Percentiles rank a stretch among this genome's conserved stretches.
phyloP scores from a whole-genome alignment of 2,797 vertebrate genomes.

The Anableps anableps region DNA sequence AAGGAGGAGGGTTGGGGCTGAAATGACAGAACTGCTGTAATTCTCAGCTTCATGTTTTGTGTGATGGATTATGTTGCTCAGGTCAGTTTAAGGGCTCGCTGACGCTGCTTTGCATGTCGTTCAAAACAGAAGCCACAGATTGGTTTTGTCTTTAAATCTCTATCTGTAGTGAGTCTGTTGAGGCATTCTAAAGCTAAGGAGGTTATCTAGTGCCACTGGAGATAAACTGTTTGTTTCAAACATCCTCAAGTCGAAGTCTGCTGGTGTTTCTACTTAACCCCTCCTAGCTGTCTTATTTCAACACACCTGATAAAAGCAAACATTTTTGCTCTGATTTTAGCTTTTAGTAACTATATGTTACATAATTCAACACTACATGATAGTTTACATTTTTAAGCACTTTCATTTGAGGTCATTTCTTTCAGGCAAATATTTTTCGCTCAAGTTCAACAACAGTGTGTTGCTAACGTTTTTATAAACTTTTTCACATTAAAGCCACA shows the following conservation, averaged over 20 bases:
- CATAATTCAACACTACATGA: not conserved
- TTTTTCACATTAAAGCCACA: not conserved
- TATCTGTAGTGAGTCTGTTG: constrained; percentile 1
- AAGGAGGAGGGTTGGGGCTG: not conserved
- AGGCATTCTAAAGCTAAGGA: not conserved
- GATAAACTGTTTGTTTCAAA: not conserved
- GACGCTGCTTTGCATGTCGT: constrained; percentile 15
- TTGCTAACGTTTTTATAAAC: not conserved
- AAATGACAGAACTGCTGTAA: not conserved
- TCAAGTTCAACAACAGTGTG: not conserved
- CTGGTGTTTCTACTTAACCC: not conserved
- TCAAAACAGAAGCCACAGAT: constrained; percentile 1
- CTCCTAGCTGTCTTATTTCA: not conserved
- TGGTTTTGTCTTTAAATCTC: not conserved
- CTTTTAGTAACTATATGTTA: not conserved
- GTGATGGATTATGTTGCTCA: constrained; percentile 14
- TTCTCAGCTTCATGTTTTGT: constrained; percentile 8
- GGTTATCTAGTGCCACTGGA: not conserved
- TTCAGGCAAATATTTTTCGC: not conserved
- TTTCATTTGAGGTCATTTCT: not conserved
- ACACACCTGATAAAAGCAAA: not conserved
- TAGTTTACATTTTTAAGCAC: not conserved
- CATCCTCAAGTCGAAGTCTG: not conserved
- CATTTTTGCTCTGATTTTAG: not conserved
- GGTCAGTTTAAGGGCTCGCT: constrained; percentile 6